Evolutionary conservation across 1,140 invertebrate genomes (phyloP), one percentile per base, ranked within the genome.

Genomic region (Drosophila punjabiensis): DNA sequence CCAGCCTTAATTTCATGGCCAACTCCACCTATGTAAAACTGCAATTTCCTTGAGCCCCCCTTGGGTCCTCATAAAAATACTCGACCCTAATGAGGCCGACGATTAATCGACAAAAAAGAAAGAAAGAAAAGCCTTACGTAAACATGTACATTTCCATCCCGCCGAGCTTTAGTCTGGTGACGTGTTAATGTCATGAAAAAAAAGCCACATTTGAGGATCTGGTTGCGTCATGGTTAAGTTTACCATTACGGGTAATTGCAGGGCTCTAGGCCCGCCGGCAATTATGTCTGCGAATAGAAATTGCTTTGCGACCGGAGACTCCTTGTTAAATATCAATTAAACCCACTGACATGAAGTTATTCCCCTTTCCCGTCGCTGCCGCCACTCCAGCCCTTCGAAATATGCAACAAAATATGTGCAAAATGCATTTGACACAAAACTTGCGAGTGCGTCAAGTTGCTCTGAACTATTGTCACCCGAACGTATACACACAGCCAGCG

Each of bases 291-390:
- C 13, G 32, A 68, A 62, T 63, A 74, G 58, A 62, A 79, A 58
- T 70, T 45, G 32, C 59, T 58, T 6, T 52, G 68, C 68, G 68
- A 33, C 65, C 32, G 32, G 76, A 62, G 64, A 76, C 63, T 37
- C 68, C 71, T 85, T 79, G 81, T 88, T 89, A 85, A 89, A 89
- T 88, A 89, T 89, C 84, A 89, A 89, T 88, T 88, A 89, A 73
- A 88, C 76, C 50, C 59, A 52, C 52, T 68, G 48, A 62, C 76
- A 47, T 53, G 41, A 45, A 50, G 68, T 60, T 79, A 53, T 41
- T 43, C 13, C 39, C 60, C 11, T 48, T 41, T n/a, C 32, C 32
- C 33, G 5, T 5, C 45, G 2, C 20, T 35, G 5, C 9, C 45
- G 2, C 20, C 41, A 16, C 33, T 5, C 50, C 13, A 11, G 18